Evolutionary conservation across 2,113 vertebrate species (phyloP), one percentile per base, ranked within the genome.

Genomic region (Brachyhypopomus occidentalis): DNA sequence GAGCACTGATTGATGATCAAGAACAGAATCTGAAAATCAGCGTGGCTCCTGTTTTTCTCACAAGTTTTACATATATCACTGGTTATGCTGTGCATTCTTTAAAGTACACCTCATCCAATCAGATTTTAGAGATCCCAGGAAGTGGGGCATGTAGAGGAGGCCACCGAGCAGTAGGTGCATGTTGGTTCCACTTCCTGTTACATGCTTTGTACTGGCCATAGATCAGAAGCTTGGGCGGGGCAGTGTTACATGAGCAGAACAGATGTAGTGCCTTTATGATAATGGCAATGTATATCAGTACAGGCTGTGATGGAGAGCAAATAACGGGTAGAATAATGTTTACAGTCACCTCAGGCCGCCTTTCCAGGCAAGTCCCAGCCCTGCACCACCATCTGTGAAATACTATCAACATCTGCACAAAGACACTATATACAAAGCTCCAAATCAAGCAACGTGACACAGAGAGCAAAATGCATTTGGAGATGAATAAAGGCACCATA

Each of bases 1-100:
- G 55, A 86, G 86, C 72, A 67, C 58, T 79, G 69, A 75, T 81
- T 71, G 83, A 70, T 79, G 66, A 82, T 83, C 79, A 77, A 56
- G 75, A 88, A 81, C 74, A 81, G 25, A 85, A 52, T 72, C 22
- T 75, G 78, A 27, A 59, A 7, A 80, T 64, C 70, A 84, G n/a
- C 9, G 59, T 3, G 63, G 73, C 52, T n/a, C 1, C 34, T 72
- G 48, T 88, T 87, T 86, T 87, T 12, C 45, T 2, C 0, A 8
- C 2, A 11, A 41, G 45, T 52, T 11, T 52, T 52, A 52, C 2
- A 52, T 41, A 41, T 52, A 48, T 72, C 4, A 71, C 16, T 48
- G 9, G 38, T 19, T n/a, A 27, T 62, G 38, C 34, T 48, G 41
- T 48, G 1, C 5, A 1, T 48, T 8, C 41, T 48, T 5, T 48